Evolutionary conservation across 2,888 invertebrate species (phyloP).

Genomic region (Blera fallax): DNA sequence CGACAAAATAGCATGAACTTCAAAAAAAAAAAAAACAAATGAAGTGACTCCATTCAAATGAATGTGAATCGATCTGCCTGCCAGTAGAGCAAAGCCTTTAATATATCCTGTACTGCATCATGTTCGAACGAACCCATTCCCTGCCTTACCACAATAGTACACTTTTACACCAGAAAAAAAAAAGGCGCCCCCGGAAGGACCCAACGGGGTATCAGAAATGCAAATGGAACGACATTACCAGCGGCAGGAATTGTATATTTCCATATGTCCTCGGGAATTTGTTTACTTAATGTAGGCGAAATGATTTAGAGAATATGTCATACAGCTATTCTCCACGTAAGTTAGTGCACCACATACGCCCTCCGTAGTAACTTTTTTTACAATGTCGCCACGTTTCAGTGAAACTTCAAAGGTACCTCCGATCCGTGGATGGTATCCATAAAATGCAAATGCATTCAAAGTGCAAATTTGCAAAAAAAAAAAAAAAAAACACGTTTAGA

Average conservation of each 20-base stretch:
- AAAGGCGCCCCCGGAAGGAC: background rate
- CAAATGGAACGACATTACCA: slow-evolving; percentile 30
- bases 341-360: background rate
- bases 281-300: slow-evolving; percentile 12
- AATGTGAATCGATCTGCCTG: no score
- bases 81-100: no score
- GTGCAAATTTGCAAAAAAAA: slow-evolving; percentile 46
- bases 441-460: slow-evolving; percentile 59
- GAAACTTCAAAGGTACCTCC: slow-evolving; percentile 17
- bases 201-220: slow-evolving; percentile 5
- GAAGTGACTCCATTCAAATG: no score
- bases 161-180: background rate
- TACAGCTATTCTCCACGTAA: background rate
- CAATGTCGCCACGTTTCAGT: background rate
- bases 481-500: no score
- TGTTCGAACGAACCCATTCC: background rate
- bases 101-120: background rate
- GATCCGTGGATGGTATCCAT: slow-evolving; percentile 10
- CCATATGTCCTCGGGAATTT: slow-evolving; percentile 48
- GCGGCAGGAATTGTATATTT: slow-evolving; percentile 34
- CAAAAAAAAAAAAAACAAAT: no score
- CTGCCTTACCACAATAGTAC: background rate
- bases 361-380: no score
- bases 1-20: no score
- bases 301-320: slow-evolving; percentile 15